A percentile compares a stretch with the other conserved stretches of the same genome.
Conservation (phyloP, 2,113 vertebrate species). For the Hiodon tergisus region DNA sequence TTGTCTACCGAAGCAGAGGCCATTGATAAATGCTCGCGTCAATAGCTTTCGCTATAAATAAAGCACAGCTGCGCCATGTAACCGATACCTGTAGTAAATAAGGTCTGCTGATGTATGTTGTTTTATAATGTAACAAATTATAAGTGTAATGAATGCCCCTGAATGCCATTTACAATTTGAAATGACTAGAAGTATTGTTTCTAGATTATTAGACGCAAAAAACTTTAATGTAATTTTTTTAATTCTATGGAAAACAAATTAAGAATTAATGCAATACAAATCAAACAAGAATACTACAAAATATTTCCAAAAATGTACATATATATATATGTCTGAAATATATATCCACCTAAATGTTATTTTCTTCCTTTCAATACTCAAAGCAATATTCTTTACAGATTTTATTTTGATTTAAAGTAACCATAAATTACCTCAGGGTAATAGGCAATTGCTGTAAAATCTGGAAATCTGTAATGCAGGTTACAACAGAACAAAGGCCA, state of each 20-base stretch:
- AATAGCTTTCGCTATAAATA: constrained; percentile 60
- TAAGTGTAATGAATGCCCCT: constrained; percentile 15
- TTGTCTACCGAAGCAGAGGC: constrained; percentile 51
- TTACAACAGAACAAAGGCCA: constrained; percentile 1
- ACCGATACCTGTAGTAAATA: constrained; percentile 33
- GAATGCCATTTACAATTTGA: neutral
- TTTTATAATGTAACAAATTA: constrained; percentile 35
- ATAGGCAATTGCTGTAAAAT: neutral
- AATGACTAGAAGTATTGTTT: neutral
- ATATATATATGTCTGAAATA: too few species aligned
- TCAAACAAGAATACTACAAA: neutral
- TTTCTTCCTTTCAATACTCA: too few species aligned
- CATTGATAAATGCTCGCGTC: constrained; percentile 54
- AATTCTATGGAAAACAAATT: neutral
- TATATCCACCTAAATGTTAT: too few species aligned
- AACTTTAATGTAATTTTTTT: neutral
- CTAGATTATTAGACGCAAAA: neutral
- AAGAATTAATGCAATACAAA: neutral
- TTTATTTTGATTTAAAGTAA: too few species aligned
- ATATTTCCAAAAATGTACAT: neutral
- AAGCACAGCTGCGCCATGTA: constrained; percentile 38
- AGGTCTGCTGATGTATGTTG: constrained; percentile 16
- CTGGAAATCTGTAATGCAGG: constrained; percentile 22
- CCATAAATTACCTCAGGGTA: neutral
- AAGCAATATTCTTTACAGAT: too few species aligned